These are phyloP conservation scores for Scaptomyza tumidula DNA, from an alignment of 2,888 invertebrate genomes.

Conservation along the genomic window DNA sequence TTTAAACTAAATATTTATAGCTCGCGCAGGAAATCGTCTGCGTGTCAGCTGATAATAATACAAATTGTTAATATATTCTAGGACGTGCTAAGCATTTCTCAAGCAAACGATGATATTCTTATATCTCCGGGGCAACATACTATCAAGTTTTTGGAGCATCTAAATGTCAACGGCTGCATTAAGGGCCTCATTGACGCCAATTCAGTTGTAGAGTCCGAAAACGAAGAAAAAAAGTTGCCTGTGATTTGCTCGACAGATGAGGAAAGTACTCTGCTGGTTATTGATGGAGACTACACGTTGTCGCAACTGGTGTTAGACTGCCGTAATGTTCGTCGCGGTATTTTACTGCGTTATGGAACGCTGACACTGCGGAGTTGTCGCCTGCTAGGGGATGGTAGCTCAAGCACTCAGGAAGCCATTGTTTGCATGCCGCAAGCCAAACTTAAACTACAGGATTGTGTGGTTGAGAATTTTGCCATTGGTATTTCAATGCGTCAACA, in stretches of 20 bases:
- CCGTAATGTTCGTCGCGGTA: constrained; percentile 85
- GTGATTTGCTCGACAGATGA: constrained; percentile 84
- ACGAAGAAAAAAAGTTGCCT: constrained; percentile 62
- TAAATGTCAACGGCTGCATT: constrained; percentile 85
- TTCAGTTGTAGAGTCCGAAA: neutral
- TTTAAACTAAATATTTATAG: no score
- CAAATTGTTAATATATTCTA: constrained; percentile 60
- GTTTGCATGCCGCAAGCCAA: constrained; percentile 84
- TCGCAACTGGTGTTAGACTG: constrained; percentile 86
- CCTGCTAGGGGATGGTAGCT: constrained; percentile 85
- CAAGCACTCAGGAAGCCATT: constrained; percentile 86
- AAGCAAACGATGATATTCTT: constrained; percentile 85
- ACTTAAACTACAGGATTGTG: constrained; percentile 85
- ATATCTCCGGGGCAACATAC: constrained; percentile 85
- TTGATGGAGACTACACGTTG: constrained; percentile 85
- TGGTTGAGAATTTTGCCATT: constrained; percentile 85
- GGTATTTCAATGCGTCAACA: constrained; percentile 84
- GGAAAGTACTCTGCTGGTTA: constrained; percentile 86
- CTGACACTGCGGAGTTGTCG: constrained; percentile 85
- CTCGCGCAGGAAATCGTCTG: neutral
- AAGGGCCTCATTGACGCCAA: constrained; percentile 44
- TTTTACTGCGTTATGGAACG: constrained; percentile 85
- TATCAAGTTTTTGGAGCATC: constrained; percentile 85
- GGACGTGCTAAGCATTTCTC: constrained; percentile 81
- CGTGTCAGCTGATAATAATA: neutral